phyloP scores from a whole-genome alignment of 2,888 invertebrate species.

The Hartigia nigra region DNA sequence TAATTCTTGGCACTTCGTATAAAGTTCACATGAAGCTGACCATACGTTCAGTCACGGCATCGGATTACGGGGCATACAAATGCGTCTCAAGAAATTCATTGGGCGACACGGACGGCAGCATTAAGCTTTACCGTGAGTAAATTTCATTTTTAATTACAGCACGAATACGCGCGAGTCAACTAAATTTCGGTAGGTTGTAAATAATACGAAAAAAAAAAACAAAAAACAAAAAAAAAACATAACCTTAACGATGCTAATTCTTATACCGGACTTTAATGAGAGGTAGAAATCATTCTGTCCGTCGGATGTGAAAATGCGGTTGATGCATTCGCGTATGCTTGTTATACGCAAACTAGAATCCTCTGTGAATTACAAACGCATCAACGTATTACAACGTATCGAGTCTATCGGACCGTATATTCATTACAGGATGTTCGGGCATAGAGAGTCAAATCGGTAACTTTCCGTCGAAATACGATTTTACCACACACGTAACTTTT shows the following conservation, averaged over 20 bases:
- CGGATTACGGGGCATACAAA: conserved; percentile 68
- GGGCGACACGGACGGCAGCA: conserved; percentile 70
- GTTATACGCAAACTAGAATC: background rate
- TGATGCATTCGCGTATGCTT: background rate
- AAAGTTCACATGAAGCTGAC: conserved; percentile 69
- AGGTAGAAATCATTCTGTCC: background rate
- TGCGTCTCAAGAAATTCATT: conserved; percentile 70
- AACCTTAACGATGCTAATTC: background rate
- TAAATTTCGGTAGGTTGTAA: background rate
- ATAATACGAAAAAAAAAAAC: background rate
- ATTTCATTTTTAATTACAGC: background rate
- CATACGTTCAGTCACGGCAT: conserved; percentile 64
- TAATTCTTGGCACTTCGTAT: conserved; percentile 67
- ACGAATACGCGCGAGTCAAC: background rate
- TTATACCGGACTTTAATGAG: background rate
- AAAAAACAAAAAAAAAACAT: no score
- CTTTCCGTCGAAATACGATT: background rate
- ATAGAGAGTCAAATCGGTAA: background rate
- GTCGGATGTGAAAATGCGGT: background rate
- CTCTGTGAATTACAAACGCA: background rate
- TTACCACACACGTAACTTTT: background rate
- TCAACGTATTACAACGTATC: background rate
- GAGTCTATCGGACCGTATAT: background rate
- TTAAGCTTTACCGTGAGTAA: conserved; percentile 69
- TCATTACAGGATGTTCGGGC: conserved; percentile 4